These are phyloP conservation scores for Pocillopora verrucosa DNA, from an alignment of 64 coral and sea anemone species.

Conservation along the genomic window DNA sequence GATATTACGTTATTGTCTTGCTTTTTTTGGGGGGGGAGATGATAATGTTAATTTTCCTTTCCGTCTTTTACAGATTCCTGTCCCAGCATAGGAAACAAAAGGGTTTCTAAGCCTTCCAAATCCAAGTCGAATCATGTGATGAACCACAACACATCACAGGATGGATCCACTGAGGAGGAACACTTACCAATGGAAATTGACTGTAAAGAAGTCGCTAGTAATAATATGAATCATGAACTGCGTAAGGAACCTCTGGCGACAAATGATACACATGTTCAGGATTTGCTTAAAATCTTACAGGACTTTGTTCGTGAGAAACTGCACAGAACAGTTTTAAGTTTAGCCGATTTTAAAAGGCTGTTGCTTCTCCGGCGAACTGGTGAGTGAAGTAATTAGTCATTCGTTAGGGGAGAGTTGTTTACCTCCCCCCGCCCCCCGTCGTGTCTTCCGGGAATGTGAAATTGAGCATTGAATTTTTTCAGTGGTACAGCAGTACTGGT, in stretches of 20 bases:
- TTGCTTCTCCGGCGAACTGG: slow-evolving; percentile 85
- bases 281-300: slow-evolving; percentile 56
- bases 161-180: not conserved
- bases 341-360: slow-evolving; percentile 88
- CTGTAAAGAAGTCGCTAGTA: slow-evolving; percentile 51
- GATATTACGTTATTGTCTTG: not conserved
- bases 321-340: slow-evolving; percentile 85
- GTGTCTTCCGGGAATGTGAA: too few relatives aligned
- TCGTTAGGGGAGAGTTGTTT: too few relatives aligned
- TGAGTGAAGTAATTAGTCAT: slow-evolving; percentile 19
- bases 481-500: too few relatives aligned
- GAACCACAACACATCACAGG: slow-evolving; percentile 6
- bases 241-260: slow-evolving; percentile 54
- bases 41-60: too few relatives aligned
- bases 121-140: slow-evolving; percentile 32
- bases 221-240: slow-evolving; percentile 26
- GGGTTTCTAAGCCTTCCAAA: slow-evolving; percentile 25
- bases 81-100: slow-evolving; percentile 9
- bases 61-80: not conserved
- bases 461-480: too few relatives aligned
- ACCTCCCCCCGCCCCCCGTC: too few relatives aligned
- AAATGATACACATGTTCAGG: slow-evolving; percentile 60
- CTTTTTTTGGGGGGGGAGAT: too few relatives aligned
- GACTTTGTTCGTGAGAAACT: slow-evolving; percentile 90
- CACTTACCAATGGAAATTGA: slow-evolving; percentile 79